Percentiles rank a stretch among this genome's conserved stretches.
These are phyloP conservation scores for Patella caerulea DNA, from an alignment of 2,888 invertebrate species.

Conservation along the genomic window DNA sequence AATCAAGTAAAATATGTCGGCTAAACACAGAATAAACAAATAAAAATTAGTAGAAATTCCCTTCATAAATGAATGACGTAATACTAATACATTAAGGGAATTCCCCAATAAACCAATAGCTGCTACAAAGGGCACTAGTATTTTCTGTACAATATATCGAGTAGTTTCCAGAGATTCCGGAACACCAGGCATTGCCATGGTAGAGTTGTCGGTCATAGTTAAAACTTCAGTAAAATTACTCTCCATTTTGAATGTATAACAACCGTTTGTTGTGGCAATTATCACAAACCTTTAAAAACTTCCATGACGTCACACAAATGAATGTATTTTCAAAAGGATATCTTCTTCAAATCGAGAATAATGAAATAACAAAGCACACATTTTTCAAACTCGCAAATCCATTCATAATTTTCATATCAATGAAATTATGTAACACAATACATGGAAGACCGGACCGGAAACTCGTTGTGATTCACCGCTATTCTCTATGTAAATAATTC, in stretches of 20 bases:
- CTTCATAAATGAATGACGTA: constrained; percentile 65
- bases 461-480: no score
- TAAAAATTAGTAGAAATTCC: constrained; percentile 73
- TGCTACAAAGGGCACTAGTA: constrained; percentile 61
- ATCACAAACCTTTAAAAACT: no score
- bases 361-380: no score
- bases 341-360: no score
- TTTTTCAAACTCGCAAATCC: no score
- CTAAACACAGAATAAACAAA: constrained; percentile 81
- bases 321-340: no score
- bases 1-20: constrained; percentile 80
- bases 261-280: no score
- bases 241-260: background rate
- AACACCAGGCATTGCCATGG: background rate
- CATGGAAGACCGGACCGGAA: no score
- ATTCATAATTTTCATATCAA: no score
- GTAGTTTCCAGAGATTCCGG: constrained; percentile 37
- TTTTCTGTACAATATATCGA: constrained; percentile 55
- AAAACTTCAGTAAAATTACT: background rate
- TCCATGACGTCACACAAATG: no score
- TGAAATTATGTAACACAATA: no score
- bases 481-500: no score
- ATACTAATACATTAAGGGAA: constrained; percentile 64
- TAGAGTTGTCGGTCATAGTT: background rate
- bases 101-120: constrained; percentile 66